Conservation (phyloP, 1,140 invertebrate genomes). For the Lasaia peninsularis region DNA sequence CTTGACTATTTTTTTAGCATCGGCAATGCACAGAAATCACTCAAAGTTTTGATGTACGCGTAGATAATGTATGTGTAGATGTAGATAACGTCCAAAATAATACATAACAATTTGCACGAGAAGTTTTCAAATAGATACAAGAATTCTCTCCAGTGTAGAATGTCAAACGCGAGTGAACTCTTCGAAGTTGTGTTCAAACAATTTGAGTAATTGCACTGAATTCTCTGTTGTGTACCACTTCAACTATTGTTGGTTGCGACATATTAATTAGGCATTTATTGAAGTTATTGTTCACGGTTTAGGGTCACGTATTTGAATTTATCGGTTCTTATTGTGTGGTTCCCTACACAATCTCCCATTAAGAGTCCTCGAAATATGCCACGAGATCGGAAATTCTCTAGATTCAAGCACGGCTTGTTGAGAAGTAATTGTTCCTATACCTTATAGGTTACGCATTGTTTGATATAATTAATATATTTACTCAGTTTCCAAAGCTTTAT, state of each 20-base stretch:
- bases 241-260: slow-evolving; percentile 3
- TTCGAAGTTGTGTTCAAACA: slow-evolving; percentile 26
- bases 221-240: slow-evolving; percentile 23
- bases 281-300: slow-evolving; percentile 6
- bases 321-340: not conserved
- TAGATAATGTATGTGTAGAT: no score
- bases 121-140: slow-evolving; percentile 27
- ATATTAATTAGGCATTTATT: slow-evolving; percentile 9
- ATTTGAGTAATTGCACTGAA: slow-evolving; percentile 33
- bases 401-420: not conserved
- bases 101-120: not conserved
- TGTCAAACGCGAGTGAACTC: slow-evolving; percentile 35
- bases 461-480: slow-evolving; percentile 1
- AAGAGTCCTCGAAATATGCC: not conserved
- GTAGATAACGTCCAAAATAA: no score
- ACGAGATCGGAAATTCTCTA: not conserved
- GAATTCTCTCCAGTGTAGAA: slow-evolving; percentile 26
- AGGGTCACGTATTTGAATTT: not conserved
- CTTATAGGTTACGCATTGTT: no score
- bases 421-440: not conserved
- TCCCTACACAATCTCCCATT: not conserved
- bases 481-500: not conserved
- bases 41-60: no score
- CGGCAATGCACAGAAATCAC: no score
- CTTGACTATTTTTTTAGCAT: no score